phyloP scores from a whole-genome alignment of 2,113 vertebrate genomes.

The Carlito syrichta region DNA sequence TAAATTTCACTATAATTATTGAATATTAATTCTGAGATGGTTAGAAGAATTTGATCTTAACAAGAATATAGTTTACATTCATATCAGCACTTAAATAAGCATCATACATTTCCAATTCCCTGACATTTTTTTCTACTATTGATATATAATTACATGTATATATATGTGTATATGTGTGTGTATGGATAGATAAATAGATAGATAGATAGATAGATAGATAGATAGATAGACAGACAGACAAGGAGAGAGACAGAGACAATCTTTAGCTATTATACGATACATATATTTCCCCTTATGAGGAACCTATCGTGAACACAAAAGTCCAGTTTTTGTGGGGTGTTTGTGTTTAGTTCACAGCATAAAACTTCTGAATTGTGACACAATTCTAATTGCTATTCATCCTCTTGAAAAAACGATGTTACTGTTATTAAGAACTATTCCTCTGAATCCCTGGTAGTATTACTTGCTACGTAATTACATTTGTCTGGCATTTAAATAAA shows the following conservation, averaged over 20 bases:
- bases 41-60: conserved; percentile 59
- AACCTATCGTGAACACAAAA: neutral
- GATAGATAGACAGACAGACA: neutral
- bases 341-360: conserved; percentile 13
- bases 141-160: neutral
- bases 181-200: neutral
- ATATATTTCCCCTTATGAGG: neutral
- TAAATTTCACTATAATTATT: conserved; percentile 76
- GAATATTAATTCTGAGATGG: conserved; percentile 67
- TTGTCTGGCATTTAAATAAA: neutral
- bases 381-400: neutral
- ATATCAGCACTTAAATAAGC: conserved; percentile 55
- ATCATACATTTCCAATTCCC: neutral
- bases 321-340: neutral
- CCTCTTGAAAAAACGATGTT: neutral
- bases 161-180: neutral
- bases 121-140: neutral
- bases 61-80: conserved; percentile 57
- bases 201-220: neutral
- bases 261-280: neutral
- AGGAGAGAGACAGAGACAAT: neutral
- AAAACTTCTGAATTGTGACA: conserved; percentile 19
- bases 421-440: neutral
- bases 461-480: neutral
- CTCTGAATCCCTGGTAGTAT: neutral